phyloP scores from a whole-genome alignment of 92 coral and sea anemone species.

The Zoanthus sansibaricus region DNA sequence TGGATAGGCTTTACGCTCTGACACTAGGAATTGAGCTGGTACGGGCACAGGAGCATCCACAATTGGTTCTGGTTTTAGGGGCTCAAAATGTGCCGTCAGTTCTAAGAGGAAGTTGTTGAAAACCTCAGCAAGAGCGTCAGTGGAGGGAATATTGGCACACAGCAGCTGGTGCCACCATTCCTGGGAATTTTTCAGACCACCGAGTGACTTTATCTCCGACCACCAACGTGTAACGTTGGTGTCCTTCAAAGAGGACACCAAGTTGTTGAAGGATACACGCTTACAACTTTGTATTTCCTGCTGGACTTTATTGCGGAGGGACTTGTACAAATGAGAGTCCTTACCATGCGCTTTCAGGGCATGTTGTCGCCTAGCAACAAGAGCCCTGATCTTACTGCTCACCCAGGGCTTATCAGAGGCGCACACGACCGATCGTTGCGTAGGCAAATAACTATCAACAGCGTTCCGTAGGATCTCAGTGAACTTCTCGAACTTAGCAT shows the following conservation, averaged over 20 bases:
- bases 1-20: too few relatives aligned
- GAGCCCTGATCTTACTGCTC: too few relatives aligned
- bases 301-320: slow-evolving; percentile 35
- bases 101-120: too few relatives aligned
- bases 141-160: too few relatives aligned
- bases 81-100: too few relatives aligned
- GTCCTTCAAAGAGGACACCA: slow-evolving; percentile 39
- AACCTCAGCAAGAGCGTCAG: too few relatives aligned
- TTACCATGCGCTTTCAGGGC: slow-evolving; percentile 14
- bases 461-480: not conserved
- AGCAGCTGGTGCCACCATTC: too few relatives aligned
- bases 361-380: not conserved
- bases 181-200: not conserved
- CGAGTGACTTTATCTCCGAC: slow-evolving; percentile 8
- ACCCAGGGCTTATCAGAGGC: too few relatives aligned
- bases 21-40: too few relatives aligned
- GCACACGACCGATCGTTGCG: too few relatives aligned
- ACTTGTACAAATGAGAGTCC: slow-evolving; percentile 44
- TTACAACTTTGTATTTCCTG: slow-evolving; percentile 39
- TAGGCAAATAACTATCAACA: slow-evolving; percentile 16
- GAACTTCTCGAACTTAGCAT: slow-evolving; percentile 12
- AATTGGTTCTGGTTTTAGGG: too few relatives aligned
- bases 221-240: slow-evolving; percentile 25
- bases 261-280: not conserved
- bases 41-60: too few relatives aligned